Percentiles rank a stretch among this genome's conserved stretches.
Conservation (phyloP, 1,140 invertebrate genomes). For the Drosophila cardini region DNA sequence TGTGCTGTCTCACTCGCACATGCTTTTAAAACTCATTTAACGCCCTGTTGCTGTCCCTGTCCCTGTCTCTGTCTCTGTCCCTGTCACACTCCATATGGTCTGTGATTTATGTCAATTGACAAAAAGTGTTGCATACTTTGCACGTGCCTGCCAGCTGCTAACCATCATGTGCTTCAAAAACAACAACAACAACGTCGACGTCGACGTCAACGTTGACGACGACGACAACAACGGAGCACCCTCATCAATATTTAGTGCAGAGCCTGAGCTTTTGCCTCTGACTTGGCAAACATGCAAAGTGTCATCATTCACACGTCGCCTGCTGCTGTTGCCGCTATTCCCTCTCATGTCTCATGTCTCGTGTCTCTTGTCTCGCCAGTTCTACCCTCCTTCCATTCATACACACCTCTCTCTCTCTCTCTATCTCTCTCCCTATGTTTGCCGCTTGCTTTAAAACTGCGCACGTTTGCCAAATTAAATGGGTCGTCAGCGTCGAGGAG, state of each 20-base stretch:
- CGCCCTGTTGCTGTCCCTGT: neutral
- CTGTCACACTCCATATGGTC: constrained; percentile 5
- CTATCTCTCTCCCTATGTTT: constrained; percentile 30
- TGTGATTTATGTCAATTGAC: constrained; percentile 65
- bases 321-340: constrained; percentile 22
- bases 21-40: too few species aligned
- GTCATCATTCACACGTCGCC: constrained; percentile 82
- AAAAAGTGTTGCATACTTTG: constrained; percentile 80
- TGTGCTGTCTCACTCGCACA: neutral
- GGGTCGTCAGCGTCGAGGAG: constrained; percentile 65
- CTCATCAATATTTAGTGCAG: constrained; percentile 82
- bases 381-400: too few species aligned
- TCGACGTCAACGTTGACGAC: neutral
- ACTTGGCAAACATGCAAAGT: constrained; percentile 83
- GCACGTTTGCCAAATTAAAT: constrained; percentile 83
- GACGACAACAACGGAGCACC: constrained; percentile 31
- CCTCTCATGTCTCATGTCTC: too few species aligned
- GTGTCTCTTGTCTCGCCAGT: too few species aligned
- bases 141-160: constrained; percentile 63
- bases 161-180: constrained; percentile 17
- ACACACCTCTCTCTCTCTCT: constrained; percentile 24
- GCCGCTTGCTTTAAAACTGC: constrained; percentile 74
- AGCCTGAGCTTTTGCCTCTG: constrained; percentile 50
- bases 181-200: constrained; percentile 1
- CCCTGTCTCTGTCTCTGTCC: neutral